Percentiles rank a stretch among this genome's conserved stretches.
These are phyloP conservation scores for Brachypteracias leptosomus DNA, from an alignment of 2,113 vertebrate genomes.

Conservation along the genomic window DNA sequence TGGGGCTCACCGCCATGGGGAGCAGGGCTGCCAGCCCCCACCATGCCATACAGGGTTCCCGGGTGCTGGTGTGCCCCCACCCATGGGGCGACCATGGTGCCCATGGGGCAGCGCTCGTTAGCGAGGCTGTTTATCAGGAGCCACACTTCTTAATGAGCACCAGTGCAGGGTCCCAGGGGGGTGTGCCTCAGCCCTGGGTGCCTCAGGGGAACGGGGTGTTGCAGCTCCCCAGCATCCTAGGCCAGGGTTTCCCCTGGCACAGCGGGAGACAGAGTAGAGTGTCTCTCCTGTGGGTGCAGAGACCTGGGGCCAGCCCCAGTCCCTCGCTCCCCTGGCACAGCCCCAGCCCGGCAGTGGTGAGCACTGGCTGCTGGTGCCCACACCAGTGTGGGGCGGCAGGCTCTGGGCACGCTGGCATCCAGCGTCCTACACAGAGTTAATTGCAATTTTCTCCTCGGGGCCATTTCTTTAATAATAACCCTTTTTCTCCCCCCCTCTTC, in stretches of 20 bases:
- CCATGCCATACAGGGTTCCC: not conserved
- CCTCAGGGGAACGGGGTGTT: not conserved
- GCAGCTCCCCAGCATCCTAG: not conserved
- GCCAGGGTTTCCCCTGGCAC: not conserved
- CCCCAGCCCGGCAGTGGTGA: not conserved
- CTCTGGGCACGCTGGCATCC: not conserved
- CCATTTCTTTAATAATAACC: slow-evolving; percentile 52
- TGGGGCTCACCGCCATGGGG: not conserved
- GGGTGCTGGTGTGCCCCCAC: not conserved
- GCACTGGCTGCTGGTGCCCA: not conserved
- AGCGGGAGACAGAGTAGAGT: accelerated
- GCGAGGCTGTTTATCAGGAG: slow-evolving; percentile 25
- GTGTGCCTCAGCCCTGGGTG: not conserved
- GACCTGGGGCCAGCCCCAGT: accelerated
- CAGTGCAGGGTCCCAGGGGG: not conserved
- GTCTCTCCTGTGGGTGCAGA: not conserved
- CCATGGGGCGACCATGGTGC: not conserved
- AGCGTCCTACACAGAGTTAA: slow-evolving; percentile 13
- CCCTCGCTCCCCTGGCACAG: not conserved
- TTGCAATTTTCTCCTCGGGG: slow-evolving; percentile 24
- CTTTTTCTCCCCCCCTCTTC: not conserved
- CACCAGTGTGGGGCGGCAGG: not conserved
- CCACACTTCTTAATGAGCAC: not conserved
- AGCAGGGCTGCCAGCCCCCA: not conserved
- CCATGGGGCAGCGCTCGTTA: not conserved